Evolutionary conservation across 2,113 vertebrate genomes (phyloP).

Genomic region (Grammomys dolichurus): DNA sequence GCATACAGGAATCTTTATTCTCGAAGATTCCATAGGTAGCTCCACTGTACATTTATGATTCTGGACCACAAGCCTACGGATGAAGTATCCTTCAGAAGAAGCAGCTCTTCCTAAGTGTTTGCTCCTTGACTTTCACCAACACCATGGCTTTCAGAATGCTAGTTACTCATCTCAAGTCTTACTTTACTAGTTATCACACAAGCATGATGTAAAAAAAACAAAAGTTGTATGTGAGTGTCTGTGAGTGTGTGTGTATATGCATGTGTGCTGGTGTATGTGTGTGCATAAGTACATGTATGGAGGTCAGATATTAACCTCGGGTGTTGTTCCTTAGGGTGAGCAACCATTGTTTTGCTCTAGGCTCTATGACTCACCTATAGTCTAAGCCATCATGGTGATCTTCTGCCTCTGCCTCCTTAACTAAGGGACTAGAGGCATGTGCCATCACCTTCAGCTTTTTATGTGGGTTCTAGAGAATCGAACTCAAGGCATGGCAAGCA

Average conservation of each 20-base stretch:
- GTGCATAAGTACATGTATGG: no score
- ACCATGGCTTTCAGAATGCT: neutral
- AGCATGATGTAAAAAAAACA: neutral
- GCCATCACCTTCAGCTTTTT: neutral
- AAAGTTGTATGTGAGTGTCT: neutral
- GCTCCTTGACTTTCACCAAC: neutral
- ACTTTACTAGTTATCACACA: neutral
- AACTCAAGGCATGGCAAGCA: neutral
- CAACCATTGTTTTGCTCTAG: neutral
- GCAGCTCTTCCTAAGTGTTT: neutral
- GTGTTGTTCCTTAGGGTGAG: neutral
- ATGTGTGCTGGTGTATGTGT: no score
- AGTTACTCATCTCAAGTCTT: neutral
- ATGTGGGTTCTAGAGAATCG: neutral
- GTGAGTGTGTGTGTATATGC: neutral
- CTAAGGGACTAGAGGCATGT: neutral
- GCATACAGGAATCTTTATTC: neutral
- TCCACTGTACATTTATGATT: neutral
- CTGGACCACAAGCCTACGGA: neutral
- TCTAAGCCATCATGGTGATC: neutral
- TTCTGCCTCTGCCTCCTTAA: no score
- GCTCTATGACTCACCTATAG: neutral
- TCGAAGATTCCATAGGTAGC: neutral
- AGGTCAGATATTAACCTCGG: neutral
- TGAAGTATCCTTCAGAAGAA: neutral